Base-by-base conservation (phyloP, 2,888 invertebrate genomes). In the Andrena bicolor region DNA sequence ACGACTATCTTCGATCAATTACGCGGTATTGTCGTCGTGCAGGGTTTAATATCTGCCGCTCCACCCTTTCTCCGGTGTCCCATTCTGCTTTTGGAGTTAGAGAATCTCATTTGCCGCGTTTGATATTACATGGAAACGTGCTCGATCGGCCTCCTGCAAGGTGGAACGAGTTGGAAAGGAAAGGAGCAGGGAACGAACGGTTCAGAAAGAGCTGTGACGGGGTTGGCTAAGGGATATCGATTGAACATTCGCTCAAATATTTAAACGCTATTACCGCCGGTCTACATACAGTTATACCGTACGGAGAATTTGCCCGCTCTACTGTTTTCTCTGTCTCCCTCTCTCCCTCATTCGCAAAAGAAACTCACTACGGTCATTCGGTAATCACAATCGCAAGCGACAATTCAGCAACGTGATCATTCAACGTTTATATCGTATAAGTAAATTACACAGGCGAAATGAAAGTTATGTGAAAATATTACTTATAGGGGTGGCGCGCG, bases 211-310 rank as follows among this genome's bases (percentile, higher is more conserved):
- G 61, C 82, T 65, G 76, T 60, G 80, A 81, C 80, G 76, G 81
- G 84, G 78, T 76, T 61, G 87, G 86, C 86, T 80, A 85, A 88
- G 89, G 90, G 86, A 87, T 92, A 93, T 92, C 92, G 92, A 93
- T 93, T 93, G 92, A 91, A 91, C 92, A 91, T 91, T 90, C 90
- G 87, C 89, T 93, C 90, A 93, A 92, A 93, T 93, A 93, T 93
- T 93, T 91, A 93, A 93, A 92, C 90, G 92, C 92, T 92, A 93
- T 93, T 92, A 92, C 92, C 85, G 82, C 66, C 78, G 87, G 82
- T 83, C 80, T 76, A 86, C 84, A 86, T 91, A 89, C 88, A 89
- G 89, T 90, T 90, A 83, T 86, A 90, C 86, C 84, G 71, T 70
- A 80, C 64, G 74, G 58, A 48, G 76, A 80, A 82, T 76, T 81